phyloP scores from a whole-genome alignment of 2,888 invertebrate genomes.

The Bruchidius siliquastri region DNA sequence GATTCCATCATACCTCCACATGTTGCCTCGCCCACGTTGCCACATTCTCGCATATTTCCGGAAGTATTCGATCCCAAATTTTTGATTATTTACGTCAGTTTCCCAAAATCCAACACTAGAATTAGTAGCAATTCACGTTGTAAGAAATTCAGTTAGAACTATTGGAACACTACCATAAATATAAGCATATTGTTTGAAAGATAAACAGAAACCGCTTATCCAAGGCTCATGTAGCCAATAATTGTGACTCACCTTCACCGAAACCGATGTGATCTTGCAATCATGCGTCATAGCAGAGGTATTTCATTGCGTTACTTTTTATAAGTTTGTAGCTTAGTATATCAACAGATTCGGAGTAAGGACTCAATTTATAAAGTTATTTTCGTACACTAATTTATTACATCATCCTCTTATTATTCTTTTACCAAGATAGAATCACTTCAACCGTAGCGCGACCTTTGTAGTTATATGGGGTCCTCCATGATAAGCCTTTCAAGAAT shows the following conservation, averaged over 20 bases:
- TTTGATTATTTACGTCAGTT: neutral
- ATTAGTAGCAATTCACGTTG: neutral
- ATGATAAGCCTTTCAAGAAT: no score
- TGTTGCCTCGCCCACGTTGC: conserved; percentile 23
- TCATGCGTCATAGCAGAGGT: neutral
- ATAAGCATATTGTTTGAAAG: neutral
- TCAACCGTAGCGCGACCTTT: no score
- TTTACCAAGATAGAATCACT: no score
- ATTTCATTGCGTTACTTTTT: neutral
- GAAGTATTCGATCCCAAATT: neutral
- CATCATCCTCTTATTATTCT: no score
- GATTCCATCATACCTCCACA: conserved; percentile 34
- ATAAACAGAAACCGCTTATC: neutral
- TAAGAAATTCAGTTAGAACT: neutral
- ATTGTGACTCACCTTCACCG: neutral
- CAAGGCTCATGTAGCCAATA: neutral
- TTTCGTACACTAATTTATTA: no score
- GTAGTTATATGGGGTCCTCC: no score
- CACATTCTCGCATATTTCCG: conserved; percentile 3
- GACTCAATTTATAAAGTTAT: neutral
- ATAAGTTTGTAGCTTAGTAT: neutral
- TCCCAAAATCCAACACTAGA: neutral
- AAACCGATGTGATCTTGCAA: neutral
- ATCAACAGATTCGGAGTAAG: neutral
- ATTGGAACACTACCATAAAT: neutral